These are phyloP conservation scores for Drosophila parthenogenetica DNA, from an alignment of 2,888 invertebrate genomes.

Conservation along the genomic window DNA sequence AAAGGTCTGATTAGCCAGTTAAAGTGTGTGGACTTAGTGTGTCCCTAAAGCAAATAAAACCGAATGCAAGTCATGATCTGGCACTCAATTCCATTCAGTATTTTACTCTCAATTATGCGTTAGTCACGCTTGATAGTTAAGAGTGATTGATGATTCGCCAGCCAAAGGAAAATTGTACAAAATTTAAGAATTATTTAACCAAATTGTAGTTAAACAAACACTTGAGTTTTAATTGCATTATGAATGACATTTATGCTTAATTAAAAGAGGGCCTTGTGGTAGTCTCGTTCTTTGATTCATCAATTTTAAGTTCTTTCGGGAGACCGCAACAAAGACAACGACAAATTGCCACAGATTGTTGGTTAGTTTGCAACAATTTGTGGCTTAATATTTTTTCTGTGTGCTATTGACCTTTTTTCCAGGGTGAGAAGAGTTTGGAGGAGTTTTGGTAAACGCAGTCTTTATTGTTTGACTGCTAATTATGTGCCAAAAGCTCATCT, in stretches of 20 bases:
- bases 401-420: slow-evolving; percentile 8
- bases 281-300: slow-evolving; percentile 10
- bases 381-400: slow-evolving; percentile 2
- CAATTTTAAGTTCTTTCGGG: slow-evolving; percentile 15
- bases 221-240: slow-evolving; percentile 6
- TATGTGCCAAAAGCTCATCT: slow-evolving; percentile 49
- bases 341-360: slow-evolving; percentile 43
- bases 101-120: background rate
- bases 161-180: background rate
- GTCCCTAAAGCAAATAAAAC: slow-evolving; percentile 2
- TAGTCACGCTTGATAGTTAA: slow-evolving; percentile 37
- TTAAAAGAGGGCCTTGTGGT: background rate
- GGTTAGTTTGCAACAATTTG: slow-evolving; percentile 34
- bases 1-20: slow-evolving; percentile 14
- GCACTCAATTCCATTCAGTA: slow-evolving; percentile 18
- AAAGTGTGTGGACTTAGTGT: background rate
- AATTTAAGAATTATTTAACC: background rate
- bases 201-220: background rate
- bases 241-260: slow-evolving; percentile 3
- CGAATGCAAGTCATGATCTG: slow-evolving; percentile 36
- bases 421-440: background rate
- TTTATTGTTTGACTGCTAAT: slow-evolving; percentile 46
- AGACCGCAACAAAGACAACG: slow-evolving; percentile 16
- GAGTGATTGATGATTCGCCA: slow-evolving; percentile 32
- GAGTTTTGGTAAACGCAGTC: background rate